Evolutionary conservation across 2,797 vertebrate genomes (phyloP), one percentile per base, ranked within the genome.

Genomic region (Bufotes viridis): DNA sequence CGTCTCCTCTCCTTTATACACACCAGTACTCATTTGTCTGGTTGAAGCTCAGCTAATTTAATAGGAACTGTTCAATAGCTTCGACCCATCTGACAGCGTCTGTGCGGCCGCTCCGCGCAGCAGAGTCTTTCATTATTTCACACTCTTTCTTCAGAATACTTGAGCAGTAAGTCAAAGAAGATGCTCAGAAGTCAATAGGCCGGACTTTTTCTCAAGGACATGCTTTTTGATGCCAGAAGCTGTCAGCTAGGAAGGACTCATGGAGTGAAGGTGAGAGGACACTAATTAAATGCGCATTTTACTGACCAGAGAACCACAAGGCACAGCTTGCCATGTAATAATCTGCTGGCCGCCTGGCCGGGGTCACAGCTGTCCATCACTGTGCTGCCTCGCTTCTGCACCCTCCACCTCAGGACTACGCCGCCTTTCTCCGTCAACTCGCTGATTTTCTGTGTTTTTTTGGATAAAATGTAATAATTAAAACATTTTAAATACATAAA

Each of bases 281-380:
- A 95, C 97, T 98, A 97, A 99, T 98, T 98, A 98, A 97, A 98
- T 97, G 94, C 96, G 96, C 95, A 93, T 95, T 96, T 96, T 94
- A 94, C 93, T 93, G 95, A 95, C 96, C 96, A 97, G 95, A 94
- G 96, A 96, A 96, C 95, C 95, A 95, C 93, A 95, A 96, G 94
- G 96, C 96, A 97, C 96, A 97, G 96, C 95, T 97, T 96, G 96
- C 94, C 95, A 96, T 95, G 97, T 95, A 95, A 97, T 97, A 96
- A 94, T 96, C 94, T 90, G 93, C 94, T 94, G 95, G 92, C 94
- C 94, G 95, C 95, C 94, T 97, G 95, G 94, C 93, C 94, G 95
- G 96, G 96, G 96, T 98, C 97, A 97, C 95, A 97, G 96, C 95
- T 97, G 95, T 96, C 97, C 90, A 92, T 91, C 92, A 84, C 67